Evolutionary conservation across 2,888 invertebrate species (phyloP).

Genomic region (Drosophila mercatorum): DNA sequence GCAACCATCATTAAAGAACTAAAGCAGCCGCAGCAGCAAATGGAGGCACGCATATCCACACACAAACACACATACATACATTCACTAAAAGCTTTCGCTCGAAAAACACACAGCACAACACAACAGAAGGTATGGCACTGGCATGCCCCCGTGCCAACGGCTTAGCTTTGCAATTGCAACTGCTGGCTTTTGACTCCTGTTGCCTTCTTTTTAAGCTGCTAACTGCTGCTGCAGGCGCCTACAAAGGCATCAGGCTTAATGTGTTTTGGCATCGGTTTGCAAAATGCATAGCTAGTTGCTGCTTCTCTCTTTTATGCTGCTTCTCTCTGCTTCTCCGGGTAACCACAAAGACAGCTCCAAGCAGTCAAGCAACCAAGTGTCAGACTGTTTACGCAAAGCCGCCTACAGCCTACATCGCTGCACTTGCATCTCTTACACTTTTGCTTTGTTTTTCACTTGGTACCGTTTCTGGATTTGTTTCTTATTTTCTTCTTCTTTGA

Average conservation of each 20-base stretch:
- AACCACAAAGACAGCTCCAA: slow-evolving; percentile 56
- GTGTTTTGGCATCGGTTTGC: slow-evolving; percentile 64
- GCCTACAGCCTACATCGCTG: slow-evolving; percentile 41
- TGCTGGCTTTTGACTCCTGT: slow-evolving; percentile 61
- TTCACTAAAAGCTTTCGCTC: slow-evolving; percentile 30
- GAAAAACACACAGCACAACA: slow-evolving; percentile 39
- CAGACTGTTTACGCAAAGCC: slow-evolving; percentile 56
- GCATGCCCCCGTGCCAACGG: background rate
- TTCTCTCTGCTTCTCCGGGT: slow-evolving; percentile 23
- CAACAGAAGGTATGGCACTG: slow-evolving; percentile 22
- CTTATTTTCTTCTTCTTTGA: background rate
- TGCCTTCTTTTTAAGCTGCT: slow-evolving; percentile 65
- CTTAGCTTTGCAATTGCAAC: slow-evolving; percentile 19
- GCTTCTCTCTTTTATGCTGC: background rate
- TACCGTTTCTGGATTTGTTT: background rate
- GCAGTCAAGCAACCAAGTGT: slow-evolving; percentile 63
- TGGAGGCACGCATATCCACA: slow-evolving; percentile 18
- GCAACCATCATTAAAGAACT: slow-evolving; percentile 73
- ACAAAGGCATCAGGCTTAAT: slow-evolving; percentile 66
- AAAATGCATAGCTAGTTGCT: slow-evolving; percentile 31
- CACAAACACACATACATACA: slow-evolving; percentile 19
- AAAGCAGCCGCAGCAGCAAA: slow-evolving; percentile 54
- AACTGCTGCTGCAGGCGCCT: slow-evolving; percentile 57
- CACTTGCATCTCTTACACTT: slow-evolving; percentile 12
- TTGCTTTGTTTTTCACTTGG: slow-evolving; percentile 1